A percentile compares a stretch with the other conserved stretches of the same genome.
Evolutionary conservation across 2,888 invertebrate genomes (phyloP).

Genomic region (Rhaphigaster nebulosa): DNA sequence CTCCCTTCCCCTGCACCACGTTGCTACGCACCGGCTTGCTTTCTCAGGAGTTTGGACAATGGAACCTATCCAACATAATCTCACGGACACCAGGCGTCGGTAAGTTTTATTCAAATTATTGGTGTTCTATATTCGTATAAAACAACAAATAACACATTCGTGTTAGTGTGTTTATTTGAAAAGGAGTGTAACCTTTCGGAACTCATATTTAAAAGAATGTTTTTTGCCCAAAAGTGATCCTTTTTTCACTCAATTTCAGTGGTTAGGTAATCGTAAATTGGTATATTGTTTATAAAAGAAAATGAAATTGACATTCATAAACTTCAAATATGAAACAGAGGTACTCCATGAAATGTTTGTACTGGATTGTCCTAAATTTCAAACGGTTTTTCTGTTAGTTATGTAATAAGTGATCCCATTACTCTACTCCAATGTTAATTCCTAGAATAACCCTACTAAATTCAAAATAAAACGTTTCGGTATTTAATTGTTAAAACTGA

Average conservation of each 20-base stretch:
- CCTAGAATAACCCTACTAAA: background rate
- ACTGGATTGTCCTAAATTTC: background rate
- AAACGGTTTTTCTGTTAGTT: background rate
- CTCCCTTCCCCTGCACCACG: background rate
- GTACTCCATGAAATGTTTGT: background rate
- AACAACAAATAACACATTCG: background rate
- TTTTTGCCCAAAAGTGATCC: background rate
- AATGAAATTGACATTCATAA: background rate
- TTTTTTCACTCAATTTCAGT: background rate
- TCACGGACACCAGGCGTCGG: background rate
- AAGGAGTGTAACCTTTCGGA: too few species aligned
- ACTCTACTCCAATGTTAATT: background rate
- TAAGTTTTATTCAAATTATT: background rate
- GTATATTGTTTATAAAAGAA: background rate
- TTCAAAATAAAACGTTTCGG: too few species aligned
- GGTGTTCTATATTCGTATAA: background rate
- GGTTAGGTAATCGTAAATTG: background rate
- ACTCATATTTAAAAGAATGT: background rate
- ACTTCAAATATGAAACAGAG: background rate
- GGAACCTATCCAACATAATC: background rate
- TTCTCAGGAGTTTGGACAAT: background rate
- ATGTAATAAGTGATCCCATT: background rate
- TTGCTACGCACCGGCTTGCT: conserved; percentile 11
- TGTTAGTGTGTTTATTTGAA: background rate
- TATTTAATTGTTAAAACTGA: too few species aligned